A percentile compares a stretch with the other conserved stretches of the same genome.
phyloP scores from a whole-genome alignment of 2,797 vertebrate species.

The Sebastes aleutianus region DNA sequence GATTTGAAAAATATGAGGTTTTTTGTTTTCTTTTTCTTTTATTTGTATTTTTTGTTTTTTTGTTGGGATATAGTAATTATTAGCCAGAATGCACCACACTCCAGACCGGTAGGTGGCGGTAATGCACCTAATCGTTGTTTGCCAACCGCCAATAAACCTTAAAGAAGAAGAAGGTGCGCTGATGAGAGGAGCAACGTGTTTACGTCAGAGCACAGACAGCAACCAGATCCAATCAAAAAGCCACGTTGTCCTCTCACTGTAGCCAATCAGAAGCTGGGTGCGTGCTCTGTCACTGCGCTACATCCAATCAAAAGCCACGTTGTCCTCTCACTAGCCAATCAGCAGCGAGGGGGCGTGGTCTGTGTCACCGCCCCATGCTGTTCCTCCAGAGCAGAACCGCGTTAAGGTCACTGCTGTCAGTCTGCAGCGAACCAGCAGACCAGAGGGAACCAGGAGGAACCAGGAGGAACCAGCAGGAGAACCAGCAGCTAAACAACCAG shows the following conservation, averaged over 20 bases:
- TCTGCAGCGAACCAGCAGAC: conserved; percentile 49
- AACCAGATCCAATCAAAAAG: conserved; percentile 42
- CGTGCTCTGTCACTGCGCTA: not conserved
- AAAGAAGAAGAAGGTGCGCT: no score
- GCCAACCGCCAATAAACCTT: no score
- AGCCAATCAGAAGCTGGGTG: conserved; percentile 38
- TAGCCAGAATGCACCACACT: no score
- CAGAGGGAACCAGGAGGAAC: no score
- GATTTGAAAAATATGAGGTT: no score
- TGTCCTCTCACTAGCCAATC: conserved; percentile 36
- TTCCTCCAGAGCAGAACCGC: not conserved
- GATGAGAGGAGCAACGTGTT: no score
- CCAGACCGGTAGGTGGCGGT: no score
- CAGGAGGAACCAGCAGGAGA: no score
- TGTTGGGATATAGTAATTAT: no score
- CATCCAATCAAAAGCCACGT: conserved; percentile 1
- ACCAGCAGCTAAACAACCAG: not conserved
- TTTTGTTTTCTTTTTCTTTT: no score
- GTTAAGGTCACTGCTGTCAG: conserved; percentile 75
- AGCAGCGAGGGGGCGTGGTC: not conserved
- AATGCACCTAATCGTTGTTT: no score
- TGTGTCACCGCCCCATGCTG: conserved; percentile 4
- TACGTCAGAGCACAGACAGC: conserved; percentile 36
- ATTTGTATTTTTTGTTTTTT: no score
- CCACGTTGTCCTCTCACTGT: fast-evolving